Base-by-base conservation (phyloP, 92 coral and sea anemone species). In the Umimayanthus chanpuru region DNA sequence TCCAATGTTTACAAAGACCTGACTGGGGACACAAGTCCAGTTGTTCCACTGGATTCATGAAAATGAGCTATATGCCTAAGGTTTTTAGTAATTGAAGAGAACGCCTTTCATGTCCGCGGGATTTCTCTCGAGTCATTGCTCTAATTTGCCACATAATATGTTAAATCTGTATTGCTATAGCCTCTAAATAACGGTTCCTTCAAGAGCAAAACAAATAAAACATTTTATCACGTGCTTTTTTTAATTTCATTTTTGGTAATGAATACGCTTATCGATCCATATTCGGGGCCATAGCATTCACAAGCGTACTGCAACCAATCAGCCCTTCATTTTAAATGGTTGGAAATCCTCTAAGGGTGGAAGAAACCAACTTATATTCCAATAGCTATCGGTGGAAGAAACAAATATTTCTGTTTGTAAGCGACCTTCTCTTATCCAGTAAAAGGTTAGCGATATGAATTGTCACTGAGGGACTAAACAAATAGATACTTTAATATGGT, bases 401-500 rank as follows among this genome's bases (percentile, higher is more conserved):
- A 26, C 39, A 41, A 14, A 81, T 66, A 49, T 83, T 73, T 28
- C 87, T 83, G 23, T 83, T 70, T 83, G 87, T 50, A 71, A 70
- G 47, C 77, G 25, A 71, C 66, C 78, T 18, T 29, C 77, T 67
- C 36, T 26, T 65, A 68, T 23, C 87, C 87, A 83, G 66, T 83
- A 53, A 83, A 83, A 70, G 65, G 71, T 44, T 44, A 91, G 93
- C 81, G 91, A 88, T 85, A 79, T 88, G 93, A 91, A 91, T 94
- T 90, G 96, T 93, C 85, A 85, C 83, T 75, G 86, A 84, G 94
- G 89, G 65, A 86, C 93, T 93, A 90, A 93, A 87, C 96, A 91
- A 94, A 94, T 94, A 94, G 94, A 92, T 92, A 93, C 96, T 88
- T 92, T 93, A 88, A 93, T 91, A 88, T 90, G 90, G 82, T 85